A percentile compares a stretch with the other conserved stretches of the same genome.
Conservation (phyloP, 2,113 vertebrate genomes). For the Calyptomena viridis region DNA sequence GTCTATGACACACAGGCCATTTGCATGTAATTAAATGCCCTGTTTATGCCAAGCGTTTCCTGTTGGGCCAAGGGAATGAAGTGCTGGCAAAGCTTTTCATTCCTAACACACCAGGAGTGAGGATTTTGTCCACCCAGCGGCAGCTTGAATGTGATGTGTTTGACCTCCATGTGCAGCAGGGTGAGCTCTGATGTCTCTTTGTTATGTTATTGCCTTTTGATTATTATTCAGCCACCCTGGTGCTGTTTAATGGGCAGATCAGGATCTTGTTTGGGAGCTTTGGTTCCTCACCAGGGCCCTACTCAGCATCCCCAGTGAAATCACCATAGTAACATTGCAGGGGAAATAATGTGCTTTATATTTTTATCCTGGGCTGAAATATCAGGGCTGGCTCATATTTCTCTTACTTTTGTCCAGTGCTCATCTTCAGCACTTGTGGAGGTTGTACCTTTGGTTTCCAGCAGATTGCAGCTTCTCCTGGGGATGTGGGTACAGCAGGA, state of each 20-base stretch:
- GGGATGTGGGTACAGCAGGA: not conserved
- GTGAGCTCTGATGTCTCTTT: not conserved
- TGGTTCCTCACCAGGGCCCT: not conserved
- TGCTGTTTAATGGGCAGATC: constrained; percentile 7
- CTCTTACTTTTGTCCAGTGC: not conserved
- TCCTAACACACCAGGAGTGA: not conserved
- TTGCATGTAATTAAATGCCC: not conserved
- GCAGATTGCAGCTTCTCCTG: accelerated
- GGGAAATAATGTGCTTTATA: not conserved
- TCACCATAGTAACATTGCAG: constrained; percentile 22
- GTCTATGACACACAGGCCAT: not conserved
- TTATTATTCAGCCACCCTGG: not conserved
- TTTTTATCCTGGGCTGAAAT: not conserved
- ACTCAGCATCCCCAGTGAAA: not conserved
- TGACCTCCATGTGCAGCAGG: not conserved
- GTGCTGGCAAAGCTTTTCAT: not conserved
- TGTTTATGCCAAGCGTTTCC: not conserved
- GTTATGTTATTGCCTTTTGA: not conserved
- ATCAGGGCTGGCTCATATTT: not conserved
- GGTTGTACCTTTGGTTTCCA: not conserved
- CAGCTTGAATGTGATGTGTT: not conserved
- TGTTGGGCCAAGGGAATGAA: not conserved
- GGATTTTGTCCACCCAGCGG: not conserved
- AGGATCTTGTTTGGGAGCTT: not conserved
- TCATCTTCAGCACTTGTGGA: accelerated